Base-by-base conservation (phyloP, 2,113 vertebrate genomes). In the Enhydra lutris region DNA sequence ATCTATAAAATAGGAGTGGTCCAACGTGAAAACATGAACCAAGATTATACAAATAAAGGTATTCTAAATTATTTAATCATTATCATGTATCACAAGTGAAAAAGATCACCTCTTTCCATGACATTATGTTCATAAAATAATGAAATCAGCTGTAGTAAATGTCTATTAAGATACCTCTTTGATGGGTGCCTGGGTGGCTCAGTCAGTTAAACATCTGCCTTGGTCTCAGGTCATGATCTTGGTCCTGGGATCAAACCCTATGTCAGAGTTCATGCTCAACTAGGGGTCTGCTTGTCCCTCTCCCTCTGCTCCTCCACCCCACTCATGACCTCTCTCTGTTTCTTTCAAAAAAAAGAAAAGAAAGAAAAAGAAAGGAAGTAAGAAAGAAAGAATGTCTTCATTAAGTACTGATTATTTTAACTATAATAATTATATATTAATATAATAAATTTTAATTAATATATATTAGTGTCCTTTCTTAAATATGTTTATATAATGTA, bases 361-460 rank as follows among this genome's bases (percentile, higher is more conserved):
- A 55, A 55, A 55, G 52, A 52, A 52, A 52, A 52, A 52, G 52
- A 18, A 63, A 63, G 29, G 12, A 63, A 47, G 45, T 47, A 63
- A 65, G 52, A 55, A 55, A 55, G 52, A 55, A 52, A 52, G n/a
- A 82, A 92, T 61, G 24, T 67, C 65, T 86, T 76, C 4, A 39
- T 69, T 79, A 61, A 80, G 47, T 52, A 47, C 45, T 78, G 50
- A 67, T 67, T 94, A 95, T 63, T 80, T 80, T 59, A 73, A 45
- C 5, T 57, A 31, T 74, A 29, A 47, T 59, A 47, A 61, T 87
- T 84, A 36, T 36, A 63, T 57, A 85, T 90, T 87, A 59, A 18
- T 67, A 78, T 9, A 80, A 78, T 84, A 90, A 29, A 24, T 74
- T 52, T 88, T 88, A 45, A 88, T 57, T 39, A 42, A 31, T 61